Evolutionary conservation across 2,113 vertebrate genomes (phyloP).

Genomic region (Sebastes fasciatus): DNA sequence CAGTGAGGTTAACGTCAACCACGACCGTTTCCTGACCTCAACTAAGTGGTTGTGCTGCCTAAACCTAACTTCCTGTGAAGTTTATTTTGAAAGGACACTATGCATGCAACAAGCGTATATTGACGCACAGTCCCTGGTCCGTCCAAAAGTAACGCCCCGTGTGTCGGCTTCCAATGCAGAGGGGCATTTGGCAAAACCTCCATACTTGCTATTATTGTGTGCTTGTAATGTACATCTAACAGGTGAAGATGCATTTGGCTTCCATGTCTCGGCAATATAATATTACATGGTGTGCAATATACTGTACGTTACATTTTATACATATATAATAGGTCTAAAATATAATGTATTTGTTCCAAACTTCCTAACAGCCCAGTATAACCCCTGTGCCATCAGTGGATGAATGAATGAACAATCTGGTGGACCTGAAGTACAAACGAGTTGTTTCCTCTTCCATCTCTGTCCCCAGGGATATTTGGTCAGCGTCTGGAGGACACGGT

Average conservation of each 20-base stretch:
- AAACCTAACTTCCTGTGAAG: no score
- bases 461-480: slow-evolving; percentile 91
- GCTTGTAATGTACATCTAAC: neutral
- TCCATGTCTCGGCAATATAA: neutral
- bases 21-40: no score
- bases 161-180: no score
- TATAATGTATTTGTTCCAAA: neutral
- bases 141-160: no score
- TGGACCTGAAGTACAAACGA: neutral
- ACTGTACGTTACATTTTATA: neutral
- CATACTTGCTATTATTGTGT: neutral
- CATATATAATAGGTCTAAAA: neutral
- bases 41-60: no score
- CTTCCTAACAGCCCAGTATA: neutral
- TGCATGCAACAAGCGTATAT: no score
- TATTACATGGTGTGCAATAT: no score
- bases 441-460: neutral
- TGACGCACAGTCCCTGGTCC: no score
- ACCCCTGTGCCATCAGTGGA: neutral
- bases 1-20: no score
- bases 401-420: neutral
- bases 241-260: neutral
- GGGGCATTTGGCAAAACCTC: no score
- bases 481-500: slow-evolving; percentile 94
- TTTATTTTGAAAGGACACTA: no score